A percentile compares a stretch with the other conserved stretches of the same genome.
phyloP scores from a whole-genome alignment of 53 echinoderm and acorn worm species.

The Luidia sarsii region DNA sequence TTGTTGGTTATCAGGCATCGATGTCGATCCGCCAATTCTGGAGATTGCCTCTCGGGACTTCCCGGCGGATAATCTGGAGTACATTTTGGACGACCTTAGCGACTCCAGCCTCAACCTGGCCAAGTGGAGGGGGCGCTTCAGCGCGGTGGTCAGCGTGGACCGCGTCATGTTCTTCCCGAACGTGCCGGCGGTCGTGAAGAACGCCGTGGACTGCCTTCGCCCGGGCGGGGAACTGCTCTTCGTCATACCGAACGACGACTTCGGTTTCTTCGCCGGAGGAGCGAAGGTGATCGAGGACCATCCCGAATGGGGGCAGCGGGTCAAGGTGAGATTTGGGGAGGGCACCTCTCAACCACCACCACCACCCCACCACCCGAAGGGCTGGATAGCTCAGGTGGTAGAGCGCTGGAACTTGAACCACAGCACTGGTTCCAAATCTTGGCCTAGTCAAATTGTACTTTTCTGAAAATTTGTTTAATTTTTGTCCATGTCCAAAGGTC shows the following conservation, averaged over 20 bases:
- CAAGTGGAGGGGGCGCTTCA: slow-evolving; percentile 3
- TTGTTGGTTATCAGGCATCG: slow-evolving; percentile 5
- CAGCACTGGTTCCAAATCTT: no score
- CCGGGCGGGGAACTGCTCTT: slow-evolving; percentile 3
- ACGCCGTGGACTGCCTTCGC: slow-evolving; percentile 24
- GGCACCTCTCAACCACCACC: no score
- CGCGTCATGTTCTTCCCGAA: slow-evolving; percentile 14
- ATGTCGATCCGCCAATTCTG: slow-evolving; percentile 1
- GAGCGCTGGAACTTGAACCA: no score
- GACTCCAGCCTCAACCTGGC: slow-evolving; percentile 11
- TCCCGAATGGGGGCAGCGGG: slow-evolving; percentile 26
- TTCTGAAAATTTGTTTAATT: no score
- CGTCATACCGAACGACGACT: slow-evolving; percentile 20
- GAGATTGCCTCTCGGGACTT: slow-evolving; percentile 23
- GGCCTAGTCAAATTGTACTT: no score
- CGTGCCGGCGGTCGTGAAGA: background rate
- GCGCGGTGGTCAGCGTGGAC: slow-evolving; percentile 22
- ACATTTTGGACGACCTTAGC: slow-evolving; percentile 6
- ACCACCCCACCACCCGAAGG: no score
- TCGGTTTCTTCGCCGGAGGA: slow-evolving; percentile 17
- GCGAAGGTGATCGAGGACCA: slow-evolving; percentile 1
- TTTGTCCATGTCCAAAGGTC: no score
- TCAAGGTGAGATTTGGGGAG: no score
- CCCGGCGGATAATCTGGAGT: slow-evolving; percentile 34
- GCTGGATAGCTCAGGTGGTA: no score